phyloP scores from a whole-genome alignment of 2,797 vertebrate species.

The Cetoscarus ocellatus region DNA sequence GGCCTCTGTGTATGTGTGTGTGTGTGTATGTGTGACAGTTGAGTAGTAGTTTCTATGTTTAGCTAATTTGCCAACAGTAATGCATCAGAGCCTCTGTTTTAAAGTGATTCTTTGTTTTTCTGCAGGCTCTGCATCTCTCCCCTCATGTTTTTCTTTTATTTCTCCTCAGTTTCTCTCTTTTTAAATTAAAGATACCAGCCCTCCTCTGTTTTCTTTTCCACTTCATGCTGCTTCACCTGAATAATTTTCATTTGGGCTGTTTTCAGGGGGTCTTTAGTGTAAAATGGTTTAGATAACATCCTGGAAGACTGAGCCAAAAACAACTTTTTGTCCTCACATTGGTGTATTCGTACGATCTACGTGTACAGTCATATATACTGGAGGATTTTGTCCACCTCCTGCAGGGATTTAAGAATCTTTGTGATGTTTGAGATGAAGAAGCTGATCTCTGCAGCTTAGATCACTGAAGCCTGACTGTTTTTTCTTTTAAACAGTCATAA shows the following conservation, averaged over 20 bases:
- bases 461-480: constrained; percentile 17
- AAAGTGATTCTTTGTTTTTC: constrained; percentile 50
- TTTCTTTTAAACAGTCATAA: constrained; percentile 26
- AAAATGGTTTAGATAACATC: constrained; percentile 22
- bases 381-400: neutral
- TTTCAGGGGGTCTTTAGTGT: constrained; percentile 39
- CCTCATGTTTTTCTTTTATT: constrained; percentile 4
- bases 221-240: constrained; percentile 25
- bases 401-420: constrained; percentile 20
- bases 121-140: constrained; percentile 37
- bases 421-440: constrained; percentile 28
- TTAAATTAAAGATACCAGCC: neutral
- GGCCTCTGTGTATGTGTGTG: constrained; percentile 16
- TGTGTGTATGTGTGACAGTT: constrained; percentile 11
- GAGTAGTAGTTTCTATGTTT: constrained; percentile 51
- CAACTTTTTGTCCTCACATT: neutral
- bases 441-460: constrained; percentile 25
- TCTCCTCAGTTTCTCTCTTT: constrained; percentile 9
- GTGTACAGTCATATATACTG: neutral
- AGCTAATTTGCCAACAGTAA: constrained; percentile 57
- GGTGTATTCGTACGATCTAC: neutral
- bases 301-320: constrained; percentile 14
- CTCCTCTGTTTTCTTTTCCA: constrained; percentile 17
- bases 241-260: constrained; percentile 29
- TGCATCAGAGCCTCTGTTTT: constrained; percentile 54